A percentile compares a stretch with the other conserved stretches of the same genome.
Conservation (phyloP, 2,888 invertebrate species). For the Ephialtes manifestator region DNA sequence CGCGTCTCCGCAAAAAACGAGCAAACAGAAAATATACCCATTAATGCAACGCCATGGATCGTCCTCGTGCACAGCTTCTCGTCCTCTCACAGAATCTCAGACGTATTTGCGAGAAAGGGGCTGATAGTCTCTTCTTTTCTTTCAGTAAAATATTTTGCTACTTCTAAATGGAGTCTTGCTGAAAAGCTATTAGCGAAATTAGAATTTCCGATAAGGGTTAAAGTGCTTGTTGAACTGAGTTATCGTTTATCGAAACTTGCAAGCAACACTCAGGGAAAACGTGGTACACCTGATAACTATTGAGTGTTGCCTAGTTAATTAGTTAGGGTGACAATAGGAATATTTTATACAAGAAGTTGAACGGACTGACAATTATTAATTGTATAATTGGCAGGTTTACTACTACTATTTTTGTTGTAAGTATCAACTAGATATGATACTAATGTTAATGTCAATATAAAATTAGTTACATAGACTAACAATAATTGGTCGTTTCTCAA, state of each 20-base stretch:
- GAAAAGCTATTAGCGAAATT: neutral
- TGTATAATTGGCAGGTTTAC: too few relatives aligned
- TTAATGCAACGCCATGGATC: constrained; percentile 48
- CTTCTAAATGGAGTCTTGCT: neutral
- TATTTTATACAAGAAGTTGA: too few relatives aligned
- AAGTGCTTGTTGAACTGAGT: neutral
- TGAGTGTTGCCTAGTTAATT: too few relatives aligned
- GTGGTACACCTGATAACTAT: too few relatives aligned
- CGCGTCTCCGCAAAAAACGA: constrained; percentile 31
- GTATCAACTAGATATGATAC: too few relatives aligned
- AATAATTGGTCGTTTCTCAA: too few relatives aligned
- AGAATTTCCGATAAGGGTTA: neutral
- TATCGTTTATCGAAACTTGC: neutral
- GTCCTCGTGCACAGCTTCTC: constrained; percentile 1
- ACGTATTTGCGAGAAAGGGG: constrained; percentile 15
- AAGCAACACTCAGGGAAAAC: neutral
- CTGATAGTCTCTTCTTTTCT: constrained; percentile 7
- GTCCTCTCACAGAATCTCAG: constrained; percentile 4
- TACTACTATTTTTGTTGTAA: too few relatives aligned
- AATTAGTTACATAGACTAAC: too few relatives aligned
- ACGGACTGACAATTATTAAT: too few relatives aligned
- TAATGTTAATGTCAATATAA: neutral
- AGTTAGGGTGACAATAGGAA: too few relatives aligned
- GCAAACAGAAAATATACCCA: constrained; percentile 10
- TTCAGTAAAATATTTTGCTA: neutral